Base-by-base conservation (phyloP, 2,797 vertebrate species). In the Tenualosa ilisha region DNA sequence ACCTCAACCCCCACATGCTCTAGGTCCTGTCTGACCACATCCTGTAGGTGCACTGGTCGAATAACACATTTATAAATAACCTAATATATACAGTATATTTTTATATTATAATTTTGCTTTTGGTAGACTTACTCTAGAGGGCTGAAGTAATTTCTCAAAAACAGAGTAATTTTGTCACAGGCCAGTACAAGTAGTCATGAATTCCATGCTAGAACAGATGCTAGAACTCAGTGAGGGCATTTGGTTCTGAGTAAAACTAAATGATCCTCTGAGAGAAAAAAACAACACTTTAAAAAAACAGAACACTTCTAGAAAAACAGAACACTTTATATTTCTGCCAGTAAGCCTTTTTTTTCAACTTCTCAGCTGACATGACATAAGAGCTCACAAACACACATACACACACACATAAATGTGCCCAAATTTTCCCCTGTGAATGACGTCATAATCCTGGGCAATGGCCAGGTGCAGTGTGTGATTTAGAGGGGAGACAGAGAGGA, bases 361-460 rank as follows among this genome's bases (percentile, higher is more conserved):
- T 75, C 68, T 43, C 68, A 68, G 24, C 68, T 5, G 37, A 20
- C 26, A 72, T 17, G 13, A 72, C 11, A 72, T 17, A 15, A 31
- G 31, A 31, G 15, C 63, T 17, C 22, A n/a, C 59, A 63, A 1
- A 65, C 63, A 65, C 61, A 26, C n/a, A 65, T n/a, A 24, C 61
- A 65, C 22, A 11, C 8, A 65, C 63, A 68, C 63, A 17, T 20
- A 22, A 65, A 7, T 43, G 37, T 75, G 15, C 15, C 51, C 61
- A 61, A 50, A 26, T 7, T 46, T 65, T 54, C 81, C 83, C 20
- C 54, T 81, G 15, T 85, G 82, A 50, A 59, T 84, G 72, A 61
- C 82, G 84, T 85, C 68, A 84, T 51, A 49, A 61, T 11, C 26
- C 81, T 6, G n/a, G 82, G 85, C 87, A 51, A 68, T 68, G 81